Percentiles rank a stretch among this genome's conserved stretches.
Evolutionary conservation across 2,113 vertebrate genomes (phyloP).

Genomic region (Cettia cetti): DNA sequence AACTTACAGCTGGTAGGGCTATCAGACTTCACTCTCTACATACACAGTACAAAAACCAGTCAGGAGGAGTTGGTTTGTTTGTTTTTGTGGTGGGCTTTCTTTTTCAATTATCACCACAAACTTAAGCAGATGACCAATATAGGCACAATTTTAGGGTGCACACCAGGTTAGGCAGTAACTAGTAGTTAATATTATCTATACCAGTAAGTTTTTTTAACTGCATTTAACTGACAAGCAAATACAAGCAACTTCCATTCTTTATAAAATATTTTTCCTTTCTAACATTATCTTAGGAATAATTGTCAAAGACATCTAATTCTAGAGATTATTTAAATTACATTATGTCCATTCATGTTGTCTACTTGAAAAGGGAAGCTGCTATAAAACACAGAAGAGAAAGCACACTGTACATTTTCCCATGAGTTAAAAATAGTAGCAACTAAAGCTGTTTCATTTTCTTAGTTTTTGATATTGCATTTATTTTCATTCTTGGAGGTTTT

Average conservation of each 20-base stretch:
- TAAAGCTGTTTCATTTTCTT: neutral
- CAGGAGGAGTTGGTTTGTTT: neutral
- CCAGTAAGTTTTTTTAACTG: neutral
- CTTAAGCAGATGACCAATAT: neutral
- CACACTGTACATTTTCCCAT: neutral
- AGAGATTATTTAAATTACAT: neutral
- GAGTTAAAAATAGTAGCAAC: neutral
- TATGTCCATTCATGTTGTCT: fast-evolving
- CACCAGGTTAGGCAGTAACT: neutral
- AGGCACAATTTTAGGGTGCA: neutral
- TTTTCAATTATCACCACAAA: neutral
- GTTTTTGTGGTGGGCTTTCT: neutral
- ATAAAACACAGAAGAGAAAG: neutral
- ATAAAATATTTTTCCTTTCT: neutral
- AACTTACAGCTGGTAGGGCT: neutral
- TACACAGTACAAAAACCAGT: neutral
- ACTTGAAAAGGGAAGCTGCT: neutral
- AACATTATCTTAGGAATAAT: neutral
- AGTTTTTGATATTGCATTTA: neutral
- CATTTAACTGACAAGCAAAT: neutral
- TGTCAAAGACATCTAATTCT: neutral
- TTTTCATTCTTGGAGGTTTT: neutral
- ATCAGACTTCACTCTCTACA: neutral
- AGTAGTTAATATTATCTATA: neutral
- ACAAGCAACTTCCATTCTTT: neutral